Conservation (phyloP, 37 sponge, comb jelly and placozoan genomes). For the Sycon ciliatum region DNA sequence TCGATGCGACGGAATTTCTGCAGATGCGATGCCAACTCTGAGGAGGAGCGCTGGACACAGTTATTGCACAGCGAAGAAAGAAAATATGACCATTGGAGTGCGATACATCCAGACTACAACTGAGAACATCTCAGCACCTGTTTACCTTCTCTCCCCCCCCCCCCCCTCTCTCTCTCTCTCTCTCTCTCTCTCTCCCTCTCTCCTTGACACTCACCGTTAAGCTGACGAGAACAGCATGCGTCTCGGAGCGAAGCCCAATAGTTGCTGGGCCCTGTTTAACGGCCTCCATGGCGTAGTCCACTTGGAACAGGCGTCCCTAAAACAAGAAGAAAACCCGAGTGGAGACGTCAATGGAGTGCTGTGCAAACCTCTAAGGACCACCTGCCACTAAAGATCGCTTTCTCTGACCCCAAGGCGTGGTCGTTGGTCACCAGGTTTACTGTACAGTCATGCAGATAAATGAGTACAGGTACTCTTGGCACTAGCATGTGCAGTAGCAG, state of each 20-base stretch:
- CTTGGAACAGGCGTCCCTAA: constrained; percentile 90
- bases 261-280: constrained; percentile 97
- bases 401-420: no score
- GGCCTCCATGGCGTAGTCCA: constrained; percentile 99
- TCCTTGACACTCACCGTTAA: constrained; percentile 60
- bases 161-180: no score
- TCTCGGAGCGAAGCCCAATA: constrained; percentile 78
- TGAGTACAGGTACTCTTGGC: no score
- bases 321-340: constrained; percentile 15
- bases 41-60: constrained; percentile 55
- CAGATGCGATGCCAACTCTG: constrained; percentile 85
- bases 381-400: no score
- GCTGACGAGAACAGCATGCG: constrained; percentile 82
- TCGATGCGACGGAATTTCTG: constrained; percentile 91
- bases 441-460: no score
- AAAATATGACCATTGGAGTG: background rate
- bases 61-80: no score
- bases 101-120: background rate
- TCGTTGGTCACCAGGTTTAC: no score
- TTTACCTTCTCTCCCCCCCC: no score
- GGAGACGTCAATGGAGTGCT: background rate
- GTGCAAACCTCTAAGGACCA: no score
- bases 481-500: no score
- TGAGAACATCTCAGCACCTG: background rate
- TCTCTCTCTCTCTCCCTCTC: no score